phyloP scores from a whole-genome alignment of 2,797 vertebrate species.

The Silurus aristotelis region DNA sequence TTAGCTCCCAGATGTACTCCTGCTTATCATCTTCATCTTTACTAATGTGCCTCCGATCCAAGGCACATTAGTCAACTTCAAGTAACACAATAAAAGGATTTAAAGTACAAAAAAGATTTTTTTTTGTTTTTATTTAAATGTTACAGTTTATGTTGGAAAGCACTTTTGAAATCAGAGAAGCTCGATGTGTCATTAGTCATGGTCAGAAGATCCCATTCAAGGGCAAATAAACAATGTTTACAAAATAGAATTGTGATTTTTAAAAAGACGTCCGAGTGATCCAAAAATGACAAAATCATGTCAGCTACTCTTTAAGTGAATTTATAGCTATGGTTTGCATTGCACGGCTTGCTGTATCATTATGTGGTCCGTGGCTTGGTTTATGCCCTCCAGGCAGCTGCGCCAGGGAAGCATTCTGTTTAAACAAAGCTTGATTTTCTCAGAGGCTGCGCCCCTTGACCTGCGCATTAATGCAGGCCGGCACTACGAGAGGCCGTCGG shows the following conservation, averaged over 20 bases:
- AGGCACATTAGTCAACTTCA: constrained; percentile 69
- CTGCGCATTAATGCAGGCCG: constrained; percentile 38
- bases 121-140: constrained; percentile 4
- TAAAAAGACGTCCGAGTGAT: constrained; percentile 53
- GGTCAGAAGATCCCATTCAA: constrained; percentile 59
- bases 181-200: constrained; percentile 69
- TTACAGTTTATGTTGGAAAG: constrained; percentile 75
- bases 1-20: constrained; percentile 36
- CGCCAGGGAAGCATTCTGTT: constrained; percentile 55
- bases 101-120: constrained; percentile 62
- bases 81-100: constrained; percentile 69
- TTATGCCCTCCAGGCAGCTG: constrained; percentile 58
- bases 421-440: constrained; percentile 69
- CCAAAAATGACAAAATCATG: constrained; percentile 62
- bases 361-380: constrained; percentile 70
- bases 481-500: constrained; percentile 36
- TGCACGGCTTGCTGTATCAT: constrained; percentile 67
- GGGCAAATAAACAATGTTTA: constrained; percentile 74
- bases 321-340: constrained; percentile 67
- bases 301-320: constrained; percentile 68
- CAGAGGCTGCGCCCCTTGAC: constrained; percentile 54
- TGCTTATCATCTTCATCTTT: constrained; percentile 67
- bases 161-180: constrained; percentile 69
- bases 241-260: constrained; percentile 63
- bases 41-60: constrained; percentile 46